Conservation (phyloP, 1,140 invertebrate genomes). For the Magallana ariakensis region DNA sequence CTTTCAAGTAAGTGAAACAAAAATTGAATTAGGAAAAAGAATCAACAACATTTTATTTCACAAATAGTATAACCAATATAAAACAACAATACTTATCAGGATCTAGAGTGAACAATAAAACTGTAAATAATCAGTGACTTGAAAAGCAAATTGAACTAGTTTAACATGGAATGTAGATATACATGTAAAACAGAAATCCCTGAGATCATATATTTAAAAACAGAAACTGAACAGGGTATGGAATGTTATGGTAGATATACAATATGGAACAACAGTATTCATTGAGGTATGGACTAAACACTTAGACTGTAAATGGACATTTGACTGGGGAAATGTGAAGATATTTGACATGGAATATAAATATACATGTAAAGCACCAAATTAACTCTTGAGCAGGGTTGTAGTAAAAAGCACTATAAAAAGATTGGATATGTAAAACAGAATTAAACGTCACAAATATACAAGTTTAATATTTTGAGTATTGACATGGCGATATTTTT, state of each 20-base stretch:
- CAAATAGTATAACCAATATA: not conserved
- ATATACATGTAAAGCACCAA: not conserved
- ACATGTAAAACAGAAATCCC: not conserved
- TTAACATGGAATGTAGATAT: slow-evolving; percentile 16
- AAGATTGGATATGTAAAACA: too few relatives aligned
- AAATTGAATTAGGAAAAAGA: not conserved
- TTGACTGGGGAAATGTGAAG: too few relatives aligned
- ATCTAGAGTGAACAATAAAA: slow-evolving; percentile 3
- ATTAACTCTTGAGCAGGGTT: not conserved
- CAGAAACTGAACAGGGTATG: not conserved
- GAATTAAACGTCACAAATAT: too few relatives aligned
- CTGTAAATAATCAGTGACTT: not conserved
- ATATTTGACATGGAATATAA: not conserved
- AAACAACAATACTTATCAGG: not conserved
- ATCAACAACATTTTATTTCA: not conserved
- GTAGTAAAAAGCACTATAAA: too few relatives aligned
- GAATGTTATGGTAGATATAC: slow-evolving; percentile 13
- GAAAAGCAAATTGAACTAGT: slow-evolving; percentile 14
- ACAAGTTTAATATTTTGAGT: too few relatives aligned
- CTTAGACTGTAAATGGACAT: not conserved
- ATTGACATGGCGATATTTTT: too few relatives aligned
- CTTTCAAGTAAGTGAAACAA: too few relatives aligned
- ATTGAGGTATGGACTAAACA: not conserved
- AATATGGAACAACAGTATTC: not conserved
- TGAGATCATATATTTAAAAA: not conserved